Base-by-base conservation (phyloP, 2,888 invertebrate genomes). In the Pandemis cinnamomeana region DNA sequence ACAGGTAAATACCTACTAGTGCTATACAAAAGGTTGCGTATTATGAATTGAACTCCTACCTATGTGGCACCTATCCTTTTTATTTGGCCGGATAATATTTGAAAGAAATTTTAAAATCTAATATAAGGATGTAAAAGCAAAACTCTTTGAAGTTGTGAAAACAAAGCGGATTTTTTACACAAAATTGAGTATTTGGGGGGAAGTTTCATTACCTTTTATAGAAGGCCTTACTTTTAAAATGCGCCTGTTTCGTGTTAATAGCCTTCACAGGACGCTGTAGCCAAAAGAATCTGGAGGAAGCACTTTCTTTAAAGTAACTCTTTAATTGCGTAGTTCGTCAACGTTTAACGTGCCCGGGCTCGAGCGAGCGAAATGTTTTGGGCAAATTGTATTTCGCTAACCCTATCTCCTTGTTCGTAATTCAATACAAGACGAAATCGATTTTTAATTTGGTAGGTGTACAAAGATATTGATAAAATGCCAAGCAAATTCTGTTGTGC, bases 261-360 rank as follows among this genome's bases (percentile, higher is more conserved):
- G 68, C 64, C 67, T 58, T 72, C 69, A 58, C 20, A 44, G 58
- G 55, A 36, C 46, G 6, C 11, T 15, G 27, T 20, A 63, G 63
- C 55, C 36, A 64, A 5, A 41, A 15, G 44, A 51, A 11, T 51
- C 66, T 44, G 44, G 7, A 66, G 66, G 44, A 61, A 66, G 66
- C 66, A 60, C 64, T 42, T 66, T 60, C 64, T 73, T 66, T 51
- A 66, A 70, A 66, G 69, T 70, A 70, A 70, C 64, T 53, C 51
- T 70, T 70, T 73, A 73, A 73, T 70, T 73, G 70, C 66, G 36
- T 53, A 66, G 15, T 70, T 73, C 73, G 69, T 73, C 66, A 61
- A 66, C 66, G 44, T 60, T 72, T 73, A 51, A 27, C 73, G 27
- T 51, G 58, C 51, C 27, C 60, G 55, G 15, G 41, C 42, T n/a